These are phyloP conservation scores for Paedocypris micromegethes DNA, from an alignment of 2,797 vertebrate genomes.

Conservation along the genomic window DNA sequence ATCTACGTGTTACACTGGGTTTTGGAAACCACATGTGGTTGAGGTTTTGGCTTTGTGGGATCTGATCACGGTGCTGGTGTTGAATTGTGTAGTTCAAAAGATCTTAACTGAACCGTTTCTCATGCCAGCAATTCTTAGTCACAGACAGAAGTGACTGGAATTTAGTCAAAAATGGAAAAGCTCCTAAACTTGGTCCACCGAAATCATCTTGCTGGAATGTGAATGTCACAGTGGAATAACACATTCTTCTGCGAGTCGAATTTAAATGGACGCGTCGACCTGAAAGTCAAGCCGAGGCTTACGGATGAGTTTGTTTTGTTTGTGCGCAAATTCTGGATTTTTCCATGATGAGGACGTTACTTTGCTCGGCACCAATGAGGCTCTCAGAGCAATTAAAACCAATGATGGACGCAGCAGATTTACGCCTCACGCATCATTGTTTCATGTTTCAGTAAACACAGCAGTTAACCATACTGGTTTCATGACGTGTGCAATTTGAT, in stretches of 20 bases:
- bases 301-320: neutral
- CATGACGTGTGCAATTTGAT: neutral
- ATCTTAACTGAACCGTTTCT: constrained; percentile 2
- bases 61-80: no score
- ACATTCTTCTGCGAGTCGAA: neutral
- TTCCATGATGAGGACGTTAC: constrained; percentile 37
- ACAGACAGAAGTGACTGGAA: constrained; percentile 10
- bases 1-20: neutral
- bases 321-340: neutral
- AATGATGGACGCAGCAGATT: constrained; percentile 41
- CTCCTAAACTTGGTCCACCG: neutral
- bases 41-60: neutral
- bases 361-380: constrained; percentile 52
- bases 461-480: neutral
- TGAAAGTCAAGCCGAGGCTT: neutral
- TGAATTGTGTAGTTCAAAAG: neutral
- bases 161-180: constrained; percentile 15
- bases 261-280: neutral
- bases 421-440: constrained; percentile 15
- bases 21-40: neutral
- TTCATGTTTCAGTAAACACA: constrained; percentile 6
- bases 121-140: constrained; percentile 32
- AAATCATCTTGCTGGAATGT: constrained; percentile 22
- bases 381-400: constrained; percentile 53
- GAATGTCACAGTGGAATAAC: neutral